Evolutionary conservation across 2,113 vertebrate species (phyloP).

Genomic region (Mobula hypostoma): DNA sequence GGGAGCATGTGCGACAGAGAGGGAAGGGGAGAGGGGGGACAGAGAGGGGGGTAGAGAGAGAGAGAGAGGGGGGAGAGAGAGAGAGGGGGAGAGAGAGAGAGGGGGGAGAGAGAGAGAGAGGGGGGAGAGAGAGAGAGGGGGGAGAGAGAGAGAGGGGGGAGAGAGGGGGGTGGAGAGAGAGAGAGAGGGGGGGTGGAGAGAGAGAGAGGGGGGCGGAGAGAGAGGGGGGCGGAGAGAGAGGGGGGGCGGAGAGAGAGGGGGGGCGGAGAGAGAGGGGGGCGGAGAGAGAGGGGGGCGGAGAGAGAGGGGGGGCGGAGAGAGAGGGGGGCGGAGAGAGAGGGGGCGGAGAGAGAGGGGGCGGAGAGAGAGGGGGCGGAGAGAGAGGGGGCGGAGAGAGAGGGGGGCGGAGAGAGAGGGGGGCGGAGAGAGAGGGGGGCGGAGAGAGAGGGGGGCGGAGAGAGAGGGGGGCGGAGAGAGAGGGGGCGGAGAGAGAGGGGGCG

Average conservation of each 20-base stretch:
- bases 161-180: background rate
- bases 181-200: background rate
- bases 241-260: background rate
- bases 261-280: background rate
- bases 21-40: background rate
- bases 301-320: background rate
- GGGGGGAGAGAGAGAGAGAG: background rate
- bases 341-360: background rate
- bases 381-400: too few species aligned
- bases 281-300: background rate
- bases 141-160: background rate
- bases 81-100: too few species aligned
- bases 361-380: background rate
- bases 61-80: background rate
- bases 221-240: background rate
- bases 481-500: too few species aligned
- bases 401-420: rapidly evolving
- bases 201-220: background rate
- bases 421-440: rapidly evolving
- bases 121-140: background rate
- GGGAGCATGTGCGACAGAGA: background rate
- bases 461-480: background rate
- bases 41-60: background rate
- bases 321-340: background rate
- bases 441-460: background rate